These are phyloP conservation scores for Ia io DNA, from an alignment of 2,113 vertebrate species.

Conservation along the genomic window DNA sequence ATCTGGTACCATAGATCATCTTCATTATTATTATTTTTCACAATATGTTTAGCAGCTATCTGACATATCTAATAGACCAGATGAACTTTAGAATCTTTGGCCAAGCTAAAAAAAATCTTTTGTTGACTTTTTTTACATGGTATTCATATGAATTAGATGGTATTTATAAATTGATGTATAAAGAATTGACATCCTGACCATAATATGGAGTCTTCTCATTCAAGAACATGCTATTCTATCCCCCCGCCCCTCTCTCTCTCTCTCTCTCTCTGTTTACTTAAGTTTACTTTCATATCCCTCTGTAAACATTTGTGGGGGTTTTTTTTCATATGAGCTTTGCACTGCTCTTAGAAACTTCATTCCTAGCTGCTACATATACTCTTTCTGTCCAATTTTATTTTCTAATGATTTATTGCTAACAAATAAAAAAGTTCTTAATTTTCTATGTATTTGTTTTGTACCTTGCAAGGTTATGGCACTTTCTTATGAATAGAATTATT, in stretches of 20 bases:
- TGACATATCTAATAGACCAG: neutral
- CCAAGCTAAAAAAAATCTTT: neutral
- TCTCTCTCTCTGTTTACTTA: slow-evolving; percentile 48
- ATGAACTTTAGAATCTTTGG: slow-evolving; percentile 38
- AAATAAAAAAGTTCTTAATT: neutral
- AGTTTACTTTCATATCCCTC: slow-evolving; percentile 64
- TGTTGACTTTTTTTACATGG: slow-evolving; percentile 5
- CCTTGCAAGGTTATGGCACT: neutral
- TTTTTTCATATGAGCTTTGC: slow-evolving; percentile 27
- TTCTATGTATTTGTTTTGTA: neutral
- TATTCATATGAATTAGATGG: slow-evolving; percentile 11
- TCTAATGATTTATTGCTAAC: slow-evolving; percentile 23
- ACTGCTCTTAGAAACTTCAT: slow-evolving; percentile 33
- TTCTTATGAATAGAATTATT: neutral
- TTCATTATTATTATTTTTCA: slow-evolving; percentile 19
- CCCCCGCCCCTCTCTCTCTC: neutral
- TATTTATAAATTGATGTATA: slow-evolving; percentile 47
- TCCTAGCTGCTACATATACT: neutral
- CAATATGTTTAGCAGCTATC: slow-evolving; percentile 32
- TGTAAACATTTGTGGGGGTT: slow-evolving; percentile 42
- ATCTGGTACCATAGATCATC: neutral
- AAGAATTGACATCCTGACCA: slow-evolving; percentile 50
- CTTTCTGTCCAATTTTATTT: neutral
- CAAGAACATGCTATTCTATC: neutral
- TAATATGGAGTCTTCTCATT: slow-evolving; percentile 17